phyloP scores from a whole-genome alignment of 2,113 vertebrate species.

The Pelecanoides urinatrix region DNA sequence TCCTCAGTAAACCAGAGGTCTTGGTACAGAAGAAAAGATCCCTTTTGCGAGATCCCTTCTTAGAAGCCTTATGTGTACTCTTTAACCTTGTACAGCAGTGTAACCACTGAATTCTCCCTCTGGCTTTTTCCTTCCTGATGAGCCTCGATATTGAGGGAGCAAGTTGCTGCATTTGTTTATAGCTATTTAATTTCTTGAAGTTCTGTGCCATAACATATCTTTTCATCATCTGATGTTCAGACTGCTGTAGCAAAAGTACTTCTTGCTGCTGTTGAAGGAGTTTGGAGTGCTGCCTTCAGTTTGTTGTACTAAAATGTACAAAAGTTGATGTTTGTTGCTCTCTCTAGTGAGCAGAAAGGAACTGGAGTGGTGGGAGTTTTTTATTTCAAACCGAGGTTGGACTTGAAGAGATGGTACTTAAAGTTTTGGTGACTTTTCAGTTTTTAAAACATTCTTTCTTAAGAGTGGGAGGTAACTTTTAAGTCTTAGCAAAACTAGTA shows the following conservation, averaged over 20 bases:
- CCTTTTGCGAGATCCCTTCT: background rate
- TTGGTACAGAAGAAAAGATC: background rate
- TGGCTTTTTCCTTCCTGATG: background rate
- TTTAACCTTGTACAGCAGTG: background rate
- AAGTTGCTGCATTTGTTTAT: background rate
- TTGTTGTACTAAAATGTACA: background rate
- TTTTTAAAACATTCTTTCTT: background rate
- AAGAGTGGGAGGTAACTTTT: background rate
- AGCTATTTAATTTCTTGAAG: background rate
- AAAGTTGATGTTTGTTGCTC: background rate
- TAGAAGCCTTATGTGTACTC: background rate
- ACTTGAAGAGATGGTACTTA: background rate
- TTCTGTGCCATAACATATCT: background rate
- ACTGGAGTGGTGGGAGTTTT: background rate
- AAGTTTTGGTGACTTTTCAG: background rate
- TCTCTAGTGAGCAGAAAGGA: background rate
- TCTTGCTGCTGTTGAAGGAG: background rate
- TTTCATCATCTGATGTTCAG: background rate
- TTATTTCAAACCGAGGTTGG: background rate
- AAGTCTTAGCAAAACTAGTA: background rate
- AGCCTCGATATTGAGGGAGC: background rate
- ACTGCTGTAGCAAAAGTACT: background rate
- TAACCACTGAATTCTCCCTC: background rate
- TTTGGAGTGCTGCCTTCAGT: background rate
- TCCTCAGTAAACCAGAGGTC: background rate